These are phyloP conservation scores for Boleophthalmus pectinirostris DNA, from an alignment of 2,113 vertebrate genomes.

Conservation along the genomic window DNA sequence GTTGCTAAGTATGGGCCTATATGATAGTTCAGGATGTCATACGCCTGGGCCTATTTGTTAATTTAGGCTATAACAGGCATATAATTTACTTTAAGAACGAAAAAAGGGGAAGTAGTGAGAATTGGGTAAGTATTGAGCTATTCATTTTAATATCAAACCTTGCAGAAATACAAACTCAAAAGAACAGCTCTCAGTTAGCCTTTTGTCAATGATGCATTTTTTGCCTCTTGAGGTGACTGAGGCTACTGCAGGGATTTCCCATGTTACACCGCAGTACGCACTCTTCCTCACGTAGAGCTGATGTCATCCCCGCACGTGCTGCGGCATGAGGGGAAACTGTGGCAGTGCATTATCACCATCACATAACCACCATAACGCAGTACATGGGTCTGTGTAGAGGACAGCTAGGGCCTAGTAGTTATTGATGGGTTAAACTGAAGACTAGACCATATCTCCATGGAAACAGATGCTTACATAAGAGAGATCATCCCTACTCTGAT, in stretches of 20 bases:
- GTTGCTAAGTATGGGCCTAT: too few species aligned
- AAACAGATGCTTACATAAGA: slow-evolving; percentile 29
- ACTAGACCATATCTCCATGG: not conserved
- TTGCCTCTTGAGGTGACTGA: not conserved
- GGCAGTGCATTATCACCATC: not conserved
- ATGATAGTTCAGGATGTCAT: too few species aligned
- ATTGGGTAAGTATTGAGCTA: not conserved
- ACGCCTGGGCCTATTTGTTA: too few species aligned
- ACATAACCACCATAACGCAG: not conserved
- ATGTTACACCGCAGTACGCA: slow-evolving; percentile 27
- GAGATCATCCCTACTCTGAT: slow-evolving; percentile 4
- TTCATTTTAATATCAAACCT: not conserved
- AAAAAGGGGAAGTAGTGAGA: too few species aligned
- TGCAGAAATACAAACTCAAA: not conserved
- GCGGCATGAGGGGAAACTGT: not conserved
- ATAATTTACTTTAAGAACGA: too few species aligned
- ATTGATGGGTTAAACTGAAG: not conserved
- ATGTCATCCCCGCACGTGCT: slow-evolving; percentile 19
- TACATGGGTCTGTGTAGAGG: not conserved
- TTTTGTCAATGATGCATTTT: slow-evolving; percentile 6
- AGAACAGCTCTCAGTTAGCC: not conserved
- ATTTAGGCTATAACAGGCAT: too few species aligned
- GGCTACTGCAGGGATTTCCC: slow-evolving; percentile 55
- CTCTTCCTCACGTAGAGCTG: slow-evolving; percentile 58
- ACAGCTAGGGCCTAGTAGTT: not conserved